A percentile compares a stretch with the other conserved stretches of the same genome.
Conservation (phyloP, 2,113 vertebrate genomes). For the Dromas ardeola region DNA sequence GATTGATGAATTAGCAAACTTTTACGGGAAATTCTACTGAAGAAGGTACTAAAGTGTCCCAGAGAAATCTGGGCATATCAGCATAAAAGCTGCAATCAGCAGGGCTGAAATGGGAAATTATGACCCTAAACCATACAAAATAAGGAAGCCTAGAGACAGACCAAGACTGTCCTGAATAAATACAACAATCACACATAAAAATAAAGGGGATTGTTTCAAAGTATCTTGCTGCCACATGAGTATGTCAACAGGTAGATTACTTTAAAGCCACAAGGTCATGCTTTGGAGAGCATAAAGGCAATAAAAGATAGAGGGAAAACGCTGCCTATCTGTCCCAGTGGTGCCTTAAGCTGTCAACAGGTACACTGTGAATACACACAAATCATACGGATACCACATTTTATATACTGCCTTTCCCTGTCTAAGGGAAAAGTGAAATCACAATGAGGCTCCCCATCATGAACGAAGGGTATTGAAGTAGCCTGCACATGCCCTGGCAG, state of each 20-base stretch:
- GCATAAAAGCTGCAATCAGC: neutral
- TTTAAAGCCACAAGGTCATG: neutral
- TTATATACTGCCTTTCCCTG: constrained; percentile 41
- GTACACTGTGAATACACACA: constrained; percentile 52
- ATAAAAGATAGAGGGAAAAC: neutral
- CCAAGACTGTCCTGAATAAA: neutral
- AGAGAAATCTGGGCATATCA: neutral
- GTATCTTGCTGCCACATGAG: neutral
- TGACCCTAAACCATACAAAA: neutral
- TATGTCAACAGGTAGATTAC: neutral
- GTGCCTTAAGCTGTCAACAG: constrained; percentile 53
- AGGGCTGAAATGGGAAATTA: neutral
- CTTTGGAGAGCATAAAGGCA: neutral
- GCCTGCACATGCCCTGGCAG: neutral
- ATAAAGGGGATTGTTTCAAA: neutral
- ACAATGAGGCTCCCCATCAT: constrained; percentile 50
- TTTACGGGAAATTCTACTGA: neutral
- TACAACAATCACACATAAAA: neutral
- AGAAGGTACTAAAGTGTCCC: neutral
- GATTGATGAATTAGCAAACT: neutral
- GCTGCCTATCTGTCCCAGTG: neutral
- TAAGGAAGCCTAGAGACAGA: neutral
- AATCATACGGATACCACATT: constrained; percentile 57
- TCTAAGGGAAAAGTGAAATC: constrained; percentile 66
- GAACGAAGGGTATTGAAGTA: constrained; percentile 71